Conservation (phyloP, 2,797 vertebrate species). For the Chloroceryle amazona region DNA sequence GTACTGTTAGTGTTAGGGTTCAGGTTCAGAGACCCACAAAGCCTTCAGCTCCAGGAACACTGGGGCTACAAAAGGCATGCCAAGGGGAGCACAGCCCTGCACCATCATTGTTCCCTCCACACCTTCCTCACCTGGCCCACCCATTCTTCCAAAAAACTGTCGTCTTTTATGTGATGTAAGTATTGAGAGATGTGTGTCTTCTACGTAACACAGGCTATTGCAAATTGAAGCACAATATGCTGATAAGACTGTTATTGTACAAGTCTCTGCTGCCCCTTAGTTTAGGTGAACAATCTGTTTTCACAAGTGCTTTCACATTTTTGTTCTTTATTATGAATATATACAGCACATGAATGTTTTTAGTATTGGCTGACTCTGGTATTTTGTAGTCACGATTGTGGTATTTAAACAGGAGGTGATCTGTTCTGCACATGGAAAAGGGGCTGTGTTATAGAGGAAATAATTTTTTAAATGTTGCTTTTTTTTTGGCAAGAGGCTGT, state of each 20-base stretch:
- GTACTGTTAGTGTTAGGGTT: too few relatives aligned
- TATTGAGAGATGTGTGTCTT: neutral
- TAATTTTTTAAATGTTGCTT: neutral
- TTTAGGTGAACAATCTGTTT: slow-evolving; percentile 43
- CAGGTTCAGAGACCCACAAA: too few relatives aligned
- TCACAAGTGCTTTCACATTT: slow-evolving; percentile 1
- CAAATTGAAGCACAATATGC: neutral
- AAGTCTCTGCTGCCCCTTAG: neutral
- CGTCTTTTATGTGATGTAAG: neutral
- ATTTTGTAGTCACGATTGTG: slow-evolving; percentile 67
- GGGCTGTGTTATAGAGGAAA: slow-evolving; percentile 32
- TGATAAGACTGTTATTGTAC: neutral
- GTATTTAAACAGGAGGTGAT: slow-evolving; percentile 71
- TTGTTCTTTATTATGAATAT: slow-evolving; percentile 44
- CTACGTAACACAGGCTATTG: neutral
- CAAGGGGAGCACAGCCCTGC: too few relatives aligned
- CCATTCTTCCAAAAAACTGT: neutral
- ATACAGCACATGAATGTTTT: slow-evolving; percentile 30
- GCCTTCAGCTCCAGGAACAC: too few relatives aligned
- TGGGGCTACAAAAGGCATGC: too few relatives aligned
- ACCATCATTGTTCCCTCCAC: too few relatives aligned
- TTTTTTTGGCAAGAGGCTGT: slow-evolving; percentile 53
- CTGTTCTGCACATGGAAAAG: slow-evolving; percentile 60
- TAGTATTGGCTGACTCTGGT: slow-evolving; percentile 48
- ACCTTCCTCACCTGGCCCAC: too few relatives aligned